A percentile compares a stretch with the other conserved stretches of the same genome.
Evolutionary conservation across 2,888 invertebrate species (phyloP).

Genomic region (Tuberolachnus salignus): DNA sequence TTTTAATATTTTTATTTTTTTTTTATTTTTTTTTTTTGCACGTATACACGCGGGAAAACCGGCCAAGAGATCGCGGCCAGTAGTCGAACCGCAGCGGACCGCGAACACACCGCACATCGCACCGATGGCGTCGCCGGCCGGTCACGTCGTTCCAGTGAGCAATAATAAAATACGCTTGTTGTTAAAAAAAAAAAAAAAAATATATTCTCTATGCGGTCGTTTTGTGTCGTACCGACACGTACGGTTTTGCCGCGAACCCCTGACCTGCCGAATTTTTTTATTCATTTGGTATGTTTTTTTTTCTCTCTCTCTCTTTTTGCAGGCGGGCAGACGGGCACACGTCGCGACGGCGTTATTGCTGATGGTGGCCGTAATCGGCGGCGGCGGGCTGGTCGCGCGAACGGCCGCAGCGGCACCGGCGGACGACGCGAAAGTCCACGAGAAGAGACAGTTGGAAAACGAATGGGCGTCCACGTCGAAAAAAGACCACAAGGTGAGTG

Average conservation of each 20-base stretch:
- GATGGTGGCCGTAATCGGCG: neutral
- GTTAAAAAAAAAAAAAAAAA: neutral
- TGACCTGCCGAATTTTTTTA: neutral
- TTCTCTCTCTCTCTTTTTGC: no score
- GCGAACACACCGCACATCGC: no score
- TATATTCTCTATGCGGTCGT: no score
- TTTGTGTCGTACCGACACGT: no score
- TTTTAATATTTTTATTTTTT: neutral
- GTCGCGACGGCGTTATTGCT: neutral
- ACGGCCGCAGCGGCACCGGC: no score
- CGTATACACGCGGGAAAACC: no score
- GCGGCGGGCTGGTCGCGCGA: neutral
- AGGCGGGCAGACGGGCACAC: conserved; percentile 8
- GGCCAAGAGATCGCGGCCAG: no score
- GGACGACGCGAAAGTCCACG: neutral
- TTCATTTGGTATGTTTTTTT: neutral
- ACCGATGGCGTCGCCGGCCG: conserved; percentile 25
- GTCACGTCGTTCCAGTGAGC: no score
- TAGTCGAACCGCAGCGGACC: conserved; percentile 33
- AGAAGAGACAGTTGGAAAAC: conserved; percentile 35
- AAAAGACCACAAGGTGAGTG: conserved; percentile 49
- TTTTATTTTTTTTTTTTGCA: no score
- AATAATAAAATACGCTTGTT: neutral
- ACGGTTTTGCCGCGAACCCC: no score
- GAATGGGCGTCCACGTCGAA: conserved; percentile 54